These are phyloP conservation scores for Catostylus mosaicus DNA, from an alignment of 30 jellyfish, hydroid and myxozoan genomes.

Conservation along the genomic window DNA sequence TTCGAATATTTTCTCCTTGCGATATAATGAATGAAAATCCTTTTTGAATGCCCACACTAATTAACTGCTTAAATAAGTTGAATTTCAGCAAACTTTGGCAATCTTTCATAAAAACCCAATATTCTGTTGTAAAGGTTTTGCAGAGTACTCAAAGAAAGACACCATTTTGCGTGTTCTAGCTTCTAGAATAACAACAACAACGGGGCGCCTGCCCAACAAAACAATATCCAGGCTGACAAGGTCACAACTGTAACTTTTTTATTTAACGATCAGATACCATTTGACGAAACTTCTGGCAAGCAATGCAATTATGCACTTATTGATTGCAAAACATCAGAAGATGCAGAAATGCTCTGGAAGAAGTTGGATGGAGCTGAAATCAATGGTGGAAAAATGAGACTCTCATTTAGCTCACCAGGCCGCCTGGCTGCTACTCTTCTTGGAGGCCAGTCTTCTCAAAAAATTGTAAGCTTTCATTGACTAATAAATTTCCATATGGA, in stretches of 20 bases:
- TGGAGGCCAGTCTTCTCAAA: conserved; percentile 43
- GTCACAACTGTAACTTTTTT: no score
- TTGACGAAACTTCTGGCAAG: conserved; percentile 25
- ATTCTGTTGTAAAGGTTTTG: no score
- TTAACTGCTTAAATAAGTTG: neutral
- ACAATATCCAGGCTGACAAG: no score
- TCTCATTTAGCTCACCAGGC: conserved; percentile 72
- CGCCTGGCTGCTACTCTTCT: conserved; percentile 66
- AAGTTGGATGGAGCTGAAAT: conserved; percentile 74
- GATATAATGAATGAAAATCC: no score
- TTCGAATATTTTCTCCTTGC: no score
- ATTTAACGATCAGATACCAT: conserved; percentile 18
- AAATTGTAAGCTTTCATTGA: neutral
- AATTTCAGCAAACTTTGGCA: neutral
- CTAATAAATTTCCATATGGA: no score
- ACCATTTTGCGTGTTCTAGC: no score
- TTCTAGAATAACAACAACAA: no score
- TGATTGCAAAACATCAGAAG: conserved; percentile 71
- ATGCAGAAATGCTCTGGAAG: conserved; percentile 88
- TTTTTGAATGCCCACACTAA: neutral
- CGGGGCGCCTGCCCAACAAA: no score
- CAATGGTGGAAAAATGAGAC: conserved; percentile 57
- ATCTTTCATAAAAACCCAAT: neutral
- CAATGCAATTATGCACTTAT: conserved; percentile 69
- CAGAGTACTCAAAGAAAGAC: no score